Conservation (phyloP, 2,888 invertebrate genomes). For the Tachina fera region DNA sequence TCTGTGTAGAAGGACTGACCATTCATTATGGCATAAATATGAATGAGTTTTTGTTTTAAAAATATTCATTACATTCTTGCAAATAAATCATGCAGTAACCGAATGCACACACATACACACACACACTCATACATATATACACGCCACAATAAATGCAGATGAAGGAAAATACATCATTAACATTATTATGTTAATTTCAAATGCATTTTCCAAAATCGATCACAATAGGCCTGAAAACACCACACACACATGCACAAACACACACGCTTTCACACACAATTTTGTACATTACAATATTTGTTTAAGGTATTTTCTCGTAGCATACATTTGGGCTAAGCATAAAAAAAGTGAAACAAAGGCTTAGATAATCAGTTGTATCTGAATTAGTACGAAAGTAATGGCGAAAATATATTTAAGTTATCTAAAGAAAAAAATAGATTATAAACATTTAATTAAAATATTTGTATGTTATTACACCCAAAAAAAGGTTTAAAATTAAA, state of each 20-base stretch:
- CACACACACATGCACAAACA: background rate
- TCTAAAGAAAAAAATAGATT: no score
- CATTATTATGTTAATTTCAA: slow-evolving; percentile 60
- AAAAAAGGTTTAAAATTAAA: no score
- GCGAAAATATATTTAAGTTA: background rate
- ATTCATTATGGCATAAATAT: background rate
- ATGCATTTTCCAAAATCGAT: slow-evolving; percentile 56
- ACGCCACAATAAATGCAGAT: background rate
- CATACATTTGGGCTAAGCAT: slow-evolving; percentile 2
- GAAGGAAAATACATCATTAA: slow-evolving; percentile 47
- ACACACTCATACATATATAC: background rate
- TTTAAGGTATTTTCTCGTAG: slow-evolving; percentile 27
- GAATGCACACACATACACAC: background rate
- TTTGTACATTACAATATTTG: slow-evolving; percentile 25
- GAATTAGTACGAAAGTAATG: background rate
- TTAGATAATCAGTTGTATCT: background rate
- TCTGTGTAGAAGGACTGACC: background rate
- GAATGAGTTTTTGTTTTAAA: slow-evolving; percentile 19
- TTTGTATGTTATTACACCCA: no score
- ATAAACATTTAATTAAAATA: no score
- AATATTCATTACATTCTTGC: slow-evolving; percentile 16
- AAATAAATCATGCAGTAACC: slow-evolving; percentile 37
- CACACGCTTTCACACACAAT: background rate
- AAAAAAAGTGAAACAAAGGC: background rate
- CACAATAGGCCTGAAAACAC: slow-evolving; percentile 2